Conservation (phyloP, 2,113 vertebrate species). For the Pagrus major region DNA sequence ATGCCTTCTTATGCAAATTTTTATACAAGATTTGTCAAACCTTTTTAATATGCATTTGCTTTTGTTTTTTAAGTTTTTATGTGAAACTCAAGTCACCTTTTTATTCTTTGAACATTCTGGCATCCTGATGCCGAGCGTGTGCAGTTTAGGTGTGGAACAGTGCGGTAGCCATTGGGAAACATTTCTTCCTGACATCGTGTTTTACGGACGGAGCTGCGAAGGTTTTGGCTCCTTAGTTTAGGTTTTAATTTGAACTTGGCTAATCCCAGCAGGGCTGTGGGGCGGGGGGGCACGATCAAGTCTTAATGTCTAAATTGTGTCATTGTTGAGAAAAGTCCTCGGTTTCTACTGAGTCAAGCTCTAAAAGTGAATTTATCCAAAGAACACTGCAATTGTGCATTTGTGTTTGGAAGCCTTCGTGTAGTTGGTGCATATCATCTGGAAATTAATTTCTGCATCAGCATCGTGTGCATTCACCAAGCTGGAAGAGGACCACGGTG, state of each 20-base stretch:
- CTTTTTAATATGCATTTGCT: constrained; percentile 81
- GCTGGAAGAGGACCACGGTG: constrained; percentile 5
- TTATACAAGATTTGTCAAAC: constrained; percentile 77
- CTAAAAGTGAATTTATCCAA: constrained; percentile 80
- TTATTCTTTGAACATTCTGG: constrained; percentile 62
- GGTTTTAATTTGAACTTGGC: constrained; percentile 53
- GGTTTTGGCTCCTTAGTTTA: constrained; percentile 30
- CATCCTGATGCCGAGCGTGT: constrained; percentile 36
- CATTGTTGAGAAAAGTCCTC: constrained; percentile 41
- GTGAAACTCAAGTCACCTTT: constrained; percentile 74
- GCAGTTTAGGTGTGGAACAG: constrained; percentile 6
- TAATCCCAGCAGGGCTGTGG: constrained; percentile 37
- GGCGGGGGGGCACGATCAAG: constrained; percentile 9
- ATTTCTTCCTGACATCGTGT: constrained; percentile 29
- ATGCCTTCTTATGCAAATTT: constrained; percentile 87
- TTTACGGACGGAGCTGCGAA: constrained; percentile 9
- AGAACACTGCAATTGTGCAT: constrained; percentile 75
- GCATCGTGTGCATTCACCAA: constrained; percentile 37
- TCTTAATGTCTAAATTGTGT: constrained; percentile 54
- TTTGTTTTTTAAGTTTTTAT: constrained; percentile 70
- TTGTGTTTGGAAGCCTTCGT: constrained; percentile 61
- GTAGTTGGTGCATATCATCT: constrained; percentile 75
- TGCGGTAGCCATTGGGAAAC: constrained; percentile 1
- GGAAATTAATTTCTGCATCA: constrained; percentile 32
- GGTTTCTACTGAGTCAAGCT: constrained; percentile 44